Evolutionary conservation across 2,888 invertebrate species (phyloP).

Genomic region (Diaprepes abbreviatus): DNA sequence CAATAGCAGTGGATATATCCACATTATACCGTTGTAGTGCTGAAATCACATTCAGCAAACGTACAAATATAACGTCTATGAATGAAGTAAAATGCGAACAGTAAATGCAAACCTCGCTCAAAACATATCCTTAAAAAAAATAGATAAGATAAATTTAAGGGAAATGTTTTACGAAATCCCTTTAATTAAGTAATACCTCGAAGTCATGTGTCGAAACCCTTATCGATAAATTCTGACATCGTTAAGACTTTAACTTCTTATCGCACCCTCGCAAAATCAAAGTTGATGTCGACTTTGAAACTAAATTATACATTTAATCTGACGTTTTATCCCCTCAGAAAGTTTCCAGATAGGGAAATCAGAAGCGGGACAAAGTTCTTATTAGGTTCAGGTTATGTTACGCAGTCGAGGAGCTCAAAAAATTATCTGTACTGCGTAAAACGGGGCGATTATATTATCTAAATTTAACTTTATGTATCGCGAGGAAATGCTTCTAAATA

Average conservation of each 20-base stretch:
- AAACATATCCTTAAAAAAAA: no score
- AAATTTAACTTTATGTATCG: no score
- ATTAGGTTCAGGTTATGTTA: conserved; percentile 6
- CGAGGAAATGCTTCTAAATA: no score
- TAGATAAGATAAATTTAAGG: not conserved
- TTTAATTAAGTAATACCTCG: not conserved
- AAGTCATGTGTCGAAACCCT: conserved; percentile 3
- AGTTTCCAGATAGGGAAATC: conserved; percentile 29
- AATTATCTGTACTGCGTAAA: not conserved
- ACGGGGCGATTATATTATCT: no score
- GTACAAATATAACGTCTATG: no score
- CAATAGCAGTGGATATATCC: no score
- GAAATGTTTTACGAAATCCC: not conserved
- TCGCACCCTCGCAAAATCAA: conserved; percentile 23
- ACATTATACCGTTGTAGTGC: no score
- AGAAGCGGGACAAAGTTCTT: conserved; percentile 27
- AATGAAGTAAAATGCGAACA: no score
- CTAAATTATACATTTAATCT: conserved; percentile 37
- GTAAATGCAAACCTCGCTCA: no score
- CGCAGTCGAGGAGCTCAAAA: not conserved
- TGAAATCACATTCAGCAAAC: no score
- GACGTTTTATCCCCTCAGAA: conserved; percentile 17
- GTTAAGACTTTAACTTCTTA: conserved; percentile 10
- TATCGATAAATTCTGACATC: conserved; percentile 19
- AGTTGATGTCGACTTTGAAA: conserved; percentile 19